Evolutionary conservation across 53 echinoderm and acorn worm species (phyloP), one percentile per base, ranked within the genome.

Genomic region (Actinopyga echinites): DNA sequence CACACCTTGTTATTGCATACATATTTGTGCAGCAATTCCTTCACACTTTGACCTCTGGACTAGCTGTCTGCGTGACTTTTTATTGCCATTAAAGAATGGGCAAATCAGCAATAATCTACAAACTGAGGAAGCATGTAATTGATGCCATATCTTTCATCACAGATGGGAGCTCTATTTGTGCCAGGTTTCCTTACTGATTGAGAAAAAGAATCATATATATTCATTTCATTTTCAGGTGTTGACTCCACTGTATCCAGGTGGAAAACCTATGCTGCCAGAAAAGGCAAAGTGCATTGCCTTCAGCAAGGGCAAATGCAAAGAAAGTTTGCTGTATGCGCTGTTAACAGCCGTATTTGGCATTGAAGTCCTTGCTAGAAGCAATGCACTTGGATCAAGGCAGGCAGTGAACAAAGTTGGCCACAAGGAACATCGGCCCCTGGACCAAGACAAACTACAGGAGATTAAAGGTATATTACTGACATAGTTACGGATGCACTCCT

Each of bases 401-500:
- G 21, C 37, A 21, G 37, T 38, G 13, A 71, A 71, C 73, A 71
- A 36, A 36, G 10, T 38, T 23, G 24, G 10, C 23, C 38, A 38
- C 3, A 34, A 71, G 36, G 37, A 36, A 71, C 71, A 38, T 71
- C 36, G 6, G 0, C 73, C 43, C n/a, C 73, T 38, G 1, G 73
- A 30, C 21, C 29, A 38, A 35, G 49, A 15, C 0, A 71, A 71
- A 13, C 37, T 71, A 2, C 36, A 38, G 1, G 73, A 42, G 7
- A 62, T 62, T 24, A 62, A 62, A 62, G 62, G 62, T 62, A 62
- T 62, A 5, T 26, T 62, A 62, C 62, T 25, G 62, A n/a, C n/a
- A n/a, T 30, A 62, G 26, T 6, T 62, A 62, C 13, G 62, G 62
- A 62, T 62, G 30, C 25, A 62, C 22, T 59, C 26, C 28, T 62